These are phyloP conservation scores for Tetrax tetrax DNA, from an alignment of 2,113 vertebrate genomes.

Conservation along the genomic window DNA sequence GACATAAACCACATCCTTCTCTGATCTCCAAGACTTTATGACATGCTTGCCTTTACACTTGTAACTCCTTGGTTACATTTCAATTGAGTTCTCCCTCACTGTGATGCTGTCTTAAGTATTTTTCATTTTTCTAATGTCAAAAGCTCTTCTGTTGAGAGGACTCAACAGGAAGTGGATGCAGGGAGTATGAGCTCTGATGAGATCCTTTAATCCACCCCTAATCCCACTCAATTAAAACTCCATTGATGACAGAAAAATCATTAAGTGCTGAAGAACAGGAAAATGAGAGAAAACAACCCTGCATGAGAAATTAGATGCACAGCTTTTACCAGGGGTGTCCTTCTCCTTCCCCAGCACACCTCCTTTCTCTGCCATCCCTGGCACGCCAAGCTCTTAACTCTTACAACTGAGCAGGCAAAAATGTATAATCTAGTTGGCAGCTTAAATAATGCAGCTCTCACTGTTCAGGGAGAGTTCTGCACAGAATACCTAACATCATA, in stretches of 20 bases:
- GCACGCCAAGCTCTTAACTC: background rate
- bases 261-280: slow-evolving; percentile 69
- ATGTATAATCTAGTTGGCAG: background rate
- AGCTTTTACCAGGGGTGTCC: slow-evolving; percentile 12
- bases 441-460: background rate
- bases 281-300: slow-evolving; percentile 62
- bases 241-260: slow-evolving; percentile 72
- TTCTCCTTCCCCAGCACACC: background rate
- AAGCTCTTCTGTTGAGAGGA: slow-evolving; percentile 68
- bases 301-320: slow-evolving; percentile 52
- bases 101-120: slow-evolving; percentile 50
- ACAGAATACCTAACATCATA: background rate
- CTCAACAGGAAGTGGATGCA: slow-evolving; percentile 68
- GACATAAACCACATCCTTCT: background rate
- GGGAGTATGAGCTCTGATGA: slow-evolving; percentile 65
- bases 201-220: slow-evolving; percentile 75
- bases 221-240: slow-evolving; percentile 75
- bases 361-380: background rate
- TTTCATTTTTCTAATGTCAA: slow-evolving; percentile 64
- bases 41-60: background rate
- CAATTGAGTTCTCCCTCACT: slow-evolving; percentile 22
- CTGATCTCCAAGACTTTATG: background rate
- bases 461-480: background rate
- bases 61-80: slow-evolving; percentile 21
- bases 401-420: background rate